Conservation (phyloP, 2,888 invertebrate species). For the Adineta ricciae region DNA sequence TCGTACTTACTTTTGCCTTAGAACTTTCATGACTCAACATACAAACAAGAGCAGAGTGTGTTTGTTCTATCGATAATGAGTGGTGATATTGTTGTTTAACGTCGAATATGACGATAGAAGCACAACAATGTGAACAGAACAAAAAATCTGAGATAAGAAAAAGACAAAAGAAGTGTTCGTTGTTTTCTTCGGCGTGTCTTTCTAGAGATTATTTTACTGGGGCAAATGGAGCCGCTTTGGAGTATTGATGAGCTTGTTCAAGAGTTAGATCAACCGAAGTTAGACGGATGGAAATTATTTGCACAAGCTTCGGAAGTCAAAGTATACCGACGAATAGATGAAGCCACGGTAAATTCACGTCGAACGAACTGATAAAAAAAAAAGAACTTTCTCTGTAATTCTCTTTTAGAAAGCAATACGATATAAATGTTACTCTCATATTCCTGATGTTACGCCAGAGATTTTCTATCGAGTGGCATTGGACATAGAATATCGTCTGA, state of each 20-base stretch:
- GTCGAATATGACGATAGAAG: not conserved
- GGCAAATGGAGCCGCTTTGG: not conserved
- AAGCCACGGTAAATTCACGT: not conserved
- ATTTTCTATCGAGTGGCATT: not conserved
- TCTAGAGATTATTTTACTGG: no score
- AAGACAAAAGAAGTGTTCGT: not conserved
- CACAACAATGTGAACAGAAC: not conserved
- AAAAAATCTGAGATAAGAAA: not conserved
- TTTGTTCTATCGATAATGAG: no score
- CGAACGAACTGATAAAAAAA: not conserved
- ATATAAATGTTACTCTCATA: conserved; percentile 4
- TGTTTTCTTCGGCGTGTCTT: not conserved
- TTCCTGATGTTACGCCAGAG: conserved; percentile 2
- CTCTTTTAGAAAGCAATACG: not conserved
- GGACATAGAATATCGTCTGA: conserved; percentile 44
- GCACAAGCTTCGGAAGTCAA: not conserved
- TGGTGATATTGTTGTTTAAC: no score
- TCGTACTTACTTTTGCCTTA: no score
- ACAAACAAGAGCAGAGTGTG: no score
- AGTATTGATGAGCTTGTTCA: not conserved
- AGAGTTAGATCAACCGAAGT: not conserved
- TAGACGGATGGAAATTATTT: conserved; percentile 5
- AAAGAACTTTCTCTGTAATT: no score
- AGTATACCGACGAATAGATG: not conserved
- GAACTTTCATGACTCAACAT: no score